Conservation (phyloP, 2,797 vertebrate genomes). For the Propithecus perrieri region DNA sequence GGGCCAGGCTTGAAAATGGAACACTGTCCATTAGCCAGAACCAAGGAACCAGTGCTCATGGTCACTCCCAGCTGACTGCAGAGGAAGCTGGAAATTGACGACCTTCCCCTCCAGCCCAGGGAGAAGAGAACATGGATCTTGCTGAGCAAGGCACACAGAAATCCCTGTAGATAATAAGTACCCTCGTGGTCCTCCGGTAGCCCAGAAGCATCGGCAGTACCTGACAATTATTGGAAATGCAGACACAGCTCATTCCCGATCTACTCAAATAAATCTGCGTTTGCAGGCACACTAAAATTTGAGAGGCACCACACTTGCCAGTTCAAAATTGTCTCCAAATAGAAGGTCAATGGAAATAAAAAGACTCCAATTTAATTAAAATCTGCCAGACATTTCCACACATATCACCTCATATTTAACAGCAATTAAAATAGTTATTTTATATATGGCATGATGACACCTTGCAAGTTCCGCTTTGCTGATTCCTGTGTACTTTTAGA, state of each 20-base stretch:
- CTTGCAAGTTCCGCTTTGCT: background rate
- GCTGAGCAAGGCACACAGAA: background rate
- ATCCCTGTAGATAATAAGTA: background rate
- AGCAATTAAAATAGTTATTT: background rate
- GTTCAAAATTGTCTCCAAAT: background rate
- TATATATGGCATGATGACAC: background rate
- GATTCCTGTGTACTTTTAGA: background rate
- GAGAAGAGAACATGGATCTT: fast-evolving
- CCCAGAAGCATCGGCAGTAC: fast-evolving
- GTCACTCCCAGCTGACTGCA: background rate
- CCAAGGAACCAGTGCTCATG: background rate
- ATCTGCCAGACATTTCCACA: background rate
- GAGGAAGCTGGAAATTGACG: background rate
- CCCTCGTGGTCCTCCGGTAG: background rate
- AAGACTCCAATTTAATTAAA: background rate
- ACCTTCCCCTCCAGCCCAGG: background rate
- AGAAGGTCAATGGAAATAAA: background rate
- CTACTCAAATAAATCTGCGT: background rate
- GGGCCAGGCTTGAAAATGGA: background rate
- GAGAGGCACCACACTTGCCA: background rate
- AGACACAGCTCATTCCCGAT: background rate
- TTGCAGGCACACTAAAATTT: no score
- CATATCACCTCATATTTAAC: background rate
- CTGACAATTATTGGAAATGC: background rate
- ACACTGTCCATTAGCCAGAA: no score